phyloP scores from a whole-genome alignment of 35 echinoderm and acorn worm species.

The Chiridota heheva region DNA sequence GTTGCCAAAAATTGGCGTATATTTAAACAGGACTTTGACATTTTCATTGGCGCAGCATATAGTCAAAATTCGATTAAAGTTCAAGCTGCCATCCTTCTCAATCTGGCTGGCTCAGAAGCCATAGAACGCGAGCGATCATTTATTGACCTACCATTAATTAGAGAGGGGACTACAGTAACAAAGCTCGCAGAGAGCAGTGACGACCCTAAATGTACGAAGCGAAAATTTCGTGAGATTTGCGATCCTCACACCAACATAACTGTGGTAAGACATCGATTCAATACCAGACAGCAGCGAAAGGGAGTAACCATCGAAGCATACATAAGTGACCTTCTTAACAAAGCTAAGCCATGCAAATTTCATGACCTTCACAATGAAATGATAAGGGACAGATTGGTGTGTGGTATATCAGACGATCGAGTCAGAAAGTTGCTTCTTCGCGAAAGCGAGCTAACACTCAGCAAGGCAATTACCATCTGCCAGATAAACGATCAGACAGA shows the following conservation, averaged over 20 bases:
- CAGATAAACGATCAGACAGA: slow-evolving; percentile 25
- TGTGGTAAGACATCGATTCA: slow-evolving; percentile 35
- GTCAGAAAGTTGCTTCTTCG: slow-evolving; percentile 45
- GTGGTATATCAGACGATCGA: slow-evolving; percentile 43
- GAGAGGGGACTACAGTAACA: not conserved
- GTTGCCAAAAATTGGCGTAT: no score
- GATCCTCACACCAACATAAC: slow-evolving; percentile 31
- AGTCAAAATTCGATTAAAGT: no score
- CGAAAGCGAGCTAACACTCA: slow-evolving; percentile 34
- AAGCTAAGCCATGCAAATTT: slow-evolving; percentile 63
- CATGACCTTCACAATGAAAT: slow-evolving; percentile 46
- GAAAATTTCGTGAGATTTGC: slow-evolving; percentile 26
- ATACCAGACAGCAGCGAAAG: slow-evolving; percentile 34
- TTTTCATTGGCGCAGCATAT: no score
- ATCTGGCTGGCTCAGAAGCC: slow-evolving; percentile 4
- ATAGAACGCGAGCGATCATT: slow-evolving; percentile 17
- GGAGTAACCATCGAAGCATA: slow-evolving; percentile 49
- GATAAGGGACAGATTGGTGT: slow-evolving; percentile 50
- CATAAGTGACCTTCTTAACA: slow-evolving; percentile 36
- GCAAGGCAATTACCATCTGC: slow-evolving; percentile 46
- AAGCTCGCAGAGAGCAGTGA: not conserved
- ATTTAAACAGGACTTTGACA: no score
- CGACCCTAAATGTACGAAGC: not conserved
- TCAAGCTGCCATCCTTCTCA: not conserved
- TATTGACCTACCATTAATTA: not conserved